Conservation (phyloP, 2,888 invertebrate species). For the Philereme vetulata region DNA sequence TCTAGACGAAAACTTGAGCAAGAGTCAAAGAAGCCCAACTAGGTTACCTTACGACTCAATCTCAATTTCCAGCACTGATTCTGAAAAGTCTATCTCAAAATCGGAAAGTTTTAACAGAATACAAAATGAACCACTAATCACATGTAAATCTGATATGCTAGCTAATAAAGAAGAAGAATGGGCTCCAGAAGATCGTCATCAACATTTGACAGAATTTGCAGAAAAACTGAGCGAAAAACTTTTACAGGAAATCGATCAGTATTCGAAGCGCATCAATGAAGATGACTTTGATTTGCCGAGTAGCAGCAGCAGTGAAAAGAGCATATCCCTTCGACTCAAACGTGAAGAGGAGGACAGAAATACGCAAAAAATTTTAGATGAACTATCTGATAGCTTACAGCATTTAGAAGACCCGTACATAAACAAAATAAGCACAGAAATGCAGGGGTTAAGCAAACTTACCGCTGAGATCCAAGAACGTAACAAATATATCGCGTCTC, state of each 20-base stretch:
- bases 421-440: conserved; percentile 83
- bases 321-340: conserved; percentile 78
- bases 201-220: conserved; percentile 90
- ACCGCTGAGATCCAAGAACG: conserved; percentile 84
- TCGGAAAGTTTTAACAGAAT: conserved; percentile 80
- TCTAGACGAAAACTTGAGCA: conserved; percentile 74
- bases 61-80: conserved; percentile 79
- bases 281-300: conserved; percentile 80
- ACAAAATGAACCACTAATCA: conserved; percentile 79
- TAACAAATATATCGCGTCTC: conserved; percentile 81
- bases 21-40: conserved; percentile 77
- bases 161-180: conserved; percentile 78
- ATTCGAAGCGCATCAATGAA: conserved; percentile 79
- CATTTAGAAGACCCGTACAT: conserved; percentile 85
- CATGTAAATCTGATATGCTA: conserved; percentile 79
- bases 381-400: conserved; percentile 78
- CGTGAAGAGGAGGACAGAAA: conserved; percentile 77
- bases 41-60: conserved; percentile 76
- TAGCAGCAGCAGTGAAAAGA: conserved; percentile 79
- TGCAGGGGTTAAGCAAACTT: conserved; percentile 82
- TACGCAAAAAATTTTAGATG: conserved; percentile 77
- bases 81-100: conserved; percentile 80
- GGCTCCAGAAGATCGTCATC: conserved; percentile 85
- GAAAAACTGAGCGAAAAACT: conserved; percentile 92
- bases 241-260: conserved; percentile 89